These are phyloP conservation scores for Trichonephila clavata DNA, from an alignment of 1,140 invertebrate species.

Conservation along the genomic window DNA sequence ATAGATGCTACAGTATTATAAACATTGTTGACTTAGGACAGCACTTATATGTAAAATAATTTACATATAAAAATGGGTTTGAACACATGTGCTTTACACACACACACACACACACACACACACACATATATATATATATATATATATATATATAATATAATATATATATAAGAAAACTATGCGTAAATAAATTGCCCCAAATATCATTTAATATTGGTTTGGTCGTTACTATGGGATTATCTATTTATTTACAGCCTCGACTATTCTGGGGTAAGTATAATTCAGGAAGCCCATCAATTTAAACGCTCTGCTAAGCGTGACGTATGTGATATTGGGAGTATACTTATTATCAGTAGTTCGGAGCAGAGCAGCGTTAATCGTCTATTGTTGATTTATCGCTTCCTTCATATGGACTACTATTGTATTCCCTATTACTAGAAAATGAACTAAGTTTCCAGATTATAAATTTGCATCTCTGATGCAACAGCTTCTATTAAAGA, in stretches of 20 bases:
- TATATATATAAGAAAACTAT: no score
- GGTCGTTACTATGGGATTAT: conserved; percentile 24
- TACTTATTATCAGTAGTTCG: conserved; percentile 68
- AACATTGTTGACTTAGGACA: no score
- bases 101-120: no score
- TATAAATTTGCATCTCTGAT: not conserved
- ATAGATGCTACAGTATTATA: no score
- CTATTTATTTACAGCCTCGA: conserved; percentile 35
- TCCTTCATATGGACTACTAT: conserved; percentile 27
- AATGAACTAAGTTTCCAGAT: not conserved
- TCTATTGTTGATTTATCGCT: conserved; percentile 69
- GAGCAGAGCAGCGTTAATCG: conserved; percentile 50
- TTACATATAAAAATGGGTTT: no score
- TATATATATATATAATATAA: not conserved
- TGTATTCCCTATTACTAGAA: not conserved
- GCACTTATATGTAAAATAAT: no score
- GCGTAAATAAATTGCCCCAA: not conserved
- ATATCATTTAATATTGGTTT: not conserved
- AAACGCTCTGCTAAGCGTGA: conserved; percentile 64
- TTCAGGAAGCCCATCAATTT: conserved; percentile 60
- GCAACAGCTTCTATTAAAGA: not conserved
- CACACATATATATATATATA: no score
- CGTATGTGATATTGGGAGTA: conserved; percentile 23
- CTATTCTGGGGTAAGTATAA: conserved; percentile 52
- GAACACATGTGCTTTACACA: no score